Evolutionary conservation across 2,797 vertebrate genomes (phyloP).

Genomic region (Eidolon dupreanum): DNA sequence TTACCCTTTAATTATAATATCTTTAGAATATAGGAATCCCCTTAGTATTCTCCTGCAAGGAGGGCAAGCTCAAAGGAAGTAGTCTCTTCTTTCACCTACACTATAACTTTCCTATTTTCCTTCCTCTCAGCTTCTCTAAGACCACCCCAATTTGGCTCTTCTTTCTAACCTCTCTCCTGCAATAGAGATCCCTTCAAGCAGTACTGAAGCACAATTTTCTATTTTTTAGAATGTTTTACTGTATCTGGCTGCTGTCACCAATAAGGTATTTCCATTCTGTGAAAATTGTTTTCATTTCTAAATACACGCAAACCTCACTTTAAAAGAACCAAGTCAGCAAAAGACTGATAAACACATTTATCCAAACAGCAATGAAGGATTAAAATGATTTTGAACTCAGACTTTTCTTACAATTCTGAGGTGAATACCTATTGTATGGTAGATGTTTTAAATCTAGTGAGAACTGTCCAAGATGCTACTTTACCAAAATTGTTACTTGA

Average conservation of each 20-base stretch:
- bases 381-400: background rate
- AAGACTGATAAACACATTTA: background rate
- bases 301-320: background rate
- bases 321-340: background rate
- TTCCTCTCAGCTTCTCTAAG: background rate
- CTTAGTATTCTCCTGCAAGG: background rate
- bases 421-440: background rate
- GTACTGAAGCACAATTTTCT: background rate
- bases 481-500: slow-evolving; percentile 6
- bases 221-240: background rate
- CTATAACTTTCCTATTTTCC: background rate
- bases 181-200: background rate
- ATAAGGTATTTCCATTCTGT: background rate
- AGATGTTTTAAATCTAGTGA: background rate
- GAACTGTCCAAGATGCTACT: background rate
- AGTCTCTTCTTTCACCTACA: background rate
- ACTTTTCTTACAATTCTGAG: background rate
- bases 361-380: background rate
- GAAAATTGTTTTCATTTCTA: background rate
- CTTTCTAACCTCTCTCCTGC: background rate
- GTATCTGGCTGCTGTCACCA: background rate
- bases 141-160: background rate
- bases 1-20: background rate
- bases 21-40: background rate
- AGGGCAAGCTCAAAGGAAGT: background rate